Conservation (phyloP, 1,140 invertebrate genomes). For the Chrysopa pallens region DNA sequence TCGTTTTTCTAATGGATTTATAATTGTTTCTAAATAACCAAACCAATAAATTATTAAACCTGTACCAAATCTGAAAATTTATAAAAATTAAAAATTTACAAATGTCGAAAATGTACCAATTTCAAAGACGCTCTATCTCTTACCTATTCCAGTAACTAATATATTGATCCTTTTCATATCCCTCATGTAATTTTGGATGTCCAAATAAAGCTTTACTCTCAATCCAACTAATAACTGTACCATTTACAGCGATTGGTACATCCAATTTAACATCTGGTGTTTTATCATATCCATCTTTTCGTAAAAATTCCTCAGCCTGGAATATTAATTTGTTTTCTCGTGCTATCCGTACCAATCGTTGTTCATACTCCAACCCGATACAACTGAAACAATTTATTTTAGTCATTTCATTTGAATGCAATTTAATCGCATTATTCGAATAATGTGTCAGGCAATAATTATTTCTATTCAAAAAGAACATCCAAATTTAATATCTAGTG, state of each 20-base stretch:
- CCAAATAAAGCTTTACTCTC: constrained; percentile 93
- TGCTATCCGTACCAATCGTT: constrained; percentile 40
- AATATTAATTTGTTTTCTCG: constrained; percentile 42
- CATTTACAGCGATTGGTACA: constrained; percentile 72
- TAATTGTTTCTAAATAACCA: constrained; percentile 63
- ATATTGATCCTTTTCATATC: constrained; percentile 75
- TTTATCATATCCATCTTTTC: constrained; percentile 77
- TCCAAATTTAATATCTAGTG: constrained; percentile 85
- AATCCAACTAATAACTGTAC: constrained; percentile 84
- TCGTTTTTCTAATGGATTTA: constrained; percentile 35
- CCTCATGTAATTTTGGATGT: constrained; percentile 59
- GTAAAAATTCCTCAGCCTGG: constrained; percentile 62
- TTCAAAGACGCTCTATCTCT: constrained; percentile 1
- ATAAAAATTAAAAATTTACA: constrained; percentile 1
- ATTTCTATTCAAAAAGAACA: too few relatives aligned
- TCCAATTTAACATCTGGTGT: constrained; percentile 88
- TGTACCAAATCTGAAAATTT: constrained; percentile 57
- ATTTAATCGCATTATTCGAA: too few relatives aligned
- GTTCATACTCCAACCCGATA: constrained; percentile 61
- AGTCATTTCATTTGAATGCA: too few relatives aligned
- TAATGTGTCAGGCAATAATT: too few relatives aligned
- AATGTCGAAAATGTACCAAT: neutral
- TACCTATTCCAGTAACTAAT: constrained; percentile 82
- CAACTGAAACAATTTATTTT: too few relatives aligned
- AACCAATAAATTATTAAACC: constrained; percentile 95